Conservation (phyloP, 2,113 vertebrate genomes). For the Morphnarchus princeps region DNA sequence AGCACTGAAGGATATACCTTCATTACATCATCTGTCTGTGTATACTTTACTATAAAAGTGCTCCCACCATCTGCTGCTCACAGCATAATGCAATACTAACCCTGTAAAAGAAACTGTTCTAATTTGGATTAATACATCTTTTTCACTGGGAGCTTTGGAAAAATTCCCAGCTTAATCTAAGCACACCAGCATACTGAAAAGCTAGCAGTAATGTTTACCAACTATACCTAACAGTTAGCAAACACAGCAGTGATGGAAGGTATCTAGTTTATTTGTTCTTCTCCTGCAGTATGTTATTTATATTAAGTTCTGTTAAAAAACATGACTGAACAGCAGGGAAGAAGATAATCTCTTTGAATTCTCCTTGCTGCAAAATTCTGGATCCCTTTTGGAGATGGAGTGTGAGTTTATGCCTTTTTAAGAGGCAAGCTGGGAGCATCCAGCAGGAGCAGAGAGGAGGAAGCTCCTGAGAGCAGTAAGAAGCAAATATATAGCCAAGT, state of each 20-base stretch:
- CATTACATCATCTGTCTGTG: not conserved
- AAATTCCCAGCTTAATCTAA: not conserved
- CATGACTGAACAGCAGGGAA: not conserved
- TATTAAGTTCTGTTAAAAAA: not conserved
- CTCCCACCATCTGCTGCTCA: not conserved
- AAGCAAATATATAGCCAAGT: not conserved
- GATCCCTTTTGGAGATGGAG: not conserved
- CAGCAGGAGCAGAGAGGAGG: not conserved
- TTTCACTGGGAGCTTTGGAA: not conserved
- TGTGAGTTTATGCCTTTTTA: not conserved
- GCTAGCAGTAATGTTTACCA: not conserved
- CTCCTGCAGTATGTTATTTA: not conserved
- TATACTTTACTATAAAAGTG: not conserved
- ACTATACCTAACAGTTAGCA: not conserved
- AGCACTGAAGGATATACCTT: not conserved
- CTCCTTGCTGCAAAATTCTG: not conserved
- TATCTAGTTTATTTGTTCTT: not conserved
- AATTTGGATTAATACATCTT: not conserved
- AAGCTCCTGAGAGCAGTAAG: not conserved
- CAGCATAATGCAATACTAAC: not conserved
- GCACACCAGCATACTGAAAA: not conserved
- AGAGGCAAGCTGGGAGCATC: not conserved
- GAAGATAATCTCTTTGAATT: not conserved
- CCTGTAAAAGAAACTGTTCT: not conserved
- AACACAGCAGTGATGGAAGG: not conserved